Percentiles rank a stretch among this genome's conserved stretches.
Evolutionary conservation across 2,113 vertebrate species (phyloP).

Genomic region (Poeciliopsis occidentalis): DNA sequence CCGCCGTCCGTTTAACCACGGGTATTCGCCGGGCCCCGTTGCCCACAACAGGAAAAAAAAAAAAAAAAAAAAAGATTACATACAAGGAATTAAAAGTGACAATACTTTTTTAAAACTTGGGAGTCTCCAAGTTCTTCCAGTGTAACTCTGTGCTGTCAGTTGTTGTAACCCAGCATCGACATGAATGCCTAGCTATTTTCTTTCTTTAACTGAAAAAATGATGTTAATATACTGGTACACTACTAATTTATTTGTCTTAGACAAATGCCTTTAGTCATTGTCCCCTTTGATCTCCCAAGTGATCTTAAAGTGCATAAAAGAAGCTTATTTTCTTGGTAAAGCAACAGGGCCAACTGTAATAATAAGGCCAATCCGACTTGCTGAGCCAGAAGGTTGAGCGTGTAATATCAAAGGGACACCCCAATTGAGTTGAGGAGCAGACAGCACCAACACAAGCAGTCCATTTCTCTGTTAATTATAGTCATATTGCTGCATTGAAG

Average conservation of each 20-base stretch:
- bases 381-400: conserved; percentile 70
- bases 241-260: background rate
- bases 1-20: no score
- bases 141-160: background rate
- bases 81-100: background rate
- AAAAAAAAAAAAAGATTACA: no score
- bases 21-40: no score
- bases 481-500: conserved; percentile 85
- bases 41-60: no score
- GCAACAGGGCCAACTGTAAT: conserved; percentile 26
- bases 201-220: background rate
- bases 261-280: background rate
- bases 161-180: background rate
- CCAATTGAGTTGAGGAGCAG: conserved; percentile 65
- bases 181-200: background rate
- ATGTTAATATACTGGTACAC: background rate
- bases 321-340: conserved; percentile 55
- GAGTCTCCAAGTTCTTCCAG: background rate
- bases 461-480: conserved; percentile 88
- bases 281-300: conserved; percentile 4
- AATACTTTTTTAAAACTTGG: background rate
- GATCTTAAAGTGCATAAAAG: conserved; percentile 32
- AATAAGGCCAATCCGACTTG: conserved; percentile 3
- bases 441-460: conserved; percentile 64
- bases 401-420: conserved; percentile 76